phyloP scores from a whole-genome alignment of 2,888 invertebrate species.

The Scaptomyza cyrtandrae region DNA sequence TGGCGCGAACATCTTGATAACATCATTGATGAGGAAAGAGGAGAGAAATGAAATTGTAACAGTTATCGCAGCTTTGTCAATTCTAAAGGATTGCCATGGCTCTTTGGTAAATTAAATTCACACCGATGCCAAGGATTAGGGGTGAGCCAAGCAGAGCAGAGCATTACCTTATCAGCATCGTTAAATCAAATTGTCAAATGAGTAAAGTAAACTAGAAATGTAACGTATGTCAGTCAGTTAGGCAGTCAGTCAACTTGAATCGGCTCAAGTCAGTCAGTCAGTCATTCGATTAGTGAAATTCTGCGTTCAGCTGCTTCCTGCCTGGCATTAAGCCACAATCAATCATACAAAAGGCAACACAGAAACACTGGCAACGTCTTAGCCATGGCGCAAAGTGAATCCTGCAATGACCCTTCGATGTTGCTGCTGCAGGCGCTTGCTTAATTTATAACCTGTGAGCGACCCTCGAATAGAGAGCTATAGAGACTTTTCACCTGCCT shows the following conservation, averaged over 20 bases:
- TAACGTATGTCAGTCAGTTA: conserved; percentile 43
- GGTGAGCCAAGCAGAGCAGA: conserved; percentile 33
- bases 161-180: conserved; percentile 39
- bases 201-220: conserved; percentile 35
- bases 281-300: conserved; percentile 40
- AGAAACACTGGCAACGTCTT: conserved; percentile 8
- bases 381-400: conserved; percentile 32
- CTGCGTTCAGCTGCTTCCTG: conserved; percentile 73
- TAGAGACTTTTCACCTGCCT: conserved; percentile 66
- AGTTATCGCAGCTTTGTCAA: conserved; percentile 30
- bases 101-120: conserved; percentile 80
- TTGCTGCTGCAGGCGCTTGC: conserved; percentile 59
- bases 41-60: conserved; percentile 59
- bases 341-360: conserved; percentile 63
- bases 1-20: conserved; percentile 79
- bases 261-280: conserved; percentile 35
- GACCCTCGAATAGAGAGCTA: conserved; percentile 54
- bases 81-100: conserved; percentile 63
- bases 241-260: conserved; percentile 22
- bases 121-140: conserved; percentile 67
- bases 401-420: conserved; percentile 59
- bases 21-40: conserved; percentile 10
- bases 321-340: conserved; percentile 73
- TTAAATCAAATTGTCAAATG: conserved; percentile 75
- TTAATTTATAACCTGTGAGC: conserved; percentile 75